Conservation (phyloP, 2,888 invertebrate species). For the Chloromyia formosa region DNA sequence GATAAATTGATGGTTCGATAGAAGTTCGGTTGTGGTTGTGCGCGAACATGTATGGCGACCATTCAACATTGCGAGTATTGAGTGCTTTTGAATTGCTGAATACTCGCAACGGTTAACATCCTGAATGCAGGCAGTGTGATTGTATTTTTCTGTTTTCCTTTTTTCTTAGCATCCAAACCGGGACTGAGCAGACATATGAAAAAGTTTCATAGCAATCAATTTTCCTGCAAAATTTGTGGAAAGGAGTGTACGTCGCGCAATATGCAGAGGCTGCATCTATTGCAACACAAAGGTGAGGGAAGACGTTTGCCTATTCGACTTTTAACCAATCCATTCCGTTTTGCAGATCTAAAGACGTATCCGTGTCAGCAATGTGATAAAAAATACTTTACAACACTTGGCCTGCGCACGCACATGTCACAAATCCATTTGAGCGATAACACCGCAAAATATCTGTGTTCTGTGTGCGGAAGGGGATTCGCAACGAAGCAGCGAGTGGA, state of each 20-base stretch:
- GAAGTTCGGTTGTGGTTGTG: too few relatives aligned
- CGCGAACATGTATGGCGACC: too few relatives aligned
- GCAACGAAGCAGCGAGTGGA: constrained; percentile 49
- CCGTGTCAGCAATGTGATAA: constrained; percentile 54
- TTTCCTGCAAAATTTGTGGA: constrained; percentile 48
- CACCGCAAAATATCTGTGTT: constrained; percentile 51
- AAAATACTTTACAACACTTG: constrained; percentile 54
- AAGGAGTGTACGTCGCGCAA: constrained; percentile 44
- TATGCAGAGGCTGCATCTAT: constrained; percentile 44
- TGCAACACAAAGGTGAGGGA: constrained; percentile 46
- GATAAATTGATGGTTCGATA: too few relatives aligned
- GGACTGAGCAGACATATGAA: constrained; percentile 48
- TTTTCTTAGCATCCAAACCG: background rate
- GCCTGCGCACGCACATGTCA: constrained; percentile 54
- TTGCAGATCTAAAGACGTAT: constrained; percentile 44
- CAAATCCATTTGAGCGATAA: constrained; percentile 52
- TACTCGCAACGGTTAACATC: too few relatives aligned
- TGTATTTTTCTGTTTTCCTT: too few relatives aligned
- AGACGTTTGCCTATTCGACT: background rate
- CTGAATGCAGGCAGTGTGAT: too few relatives aligned
- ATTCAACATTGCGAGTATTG: too few relatives aligned
- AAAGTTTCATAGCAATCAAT: constrained; percentile 48
- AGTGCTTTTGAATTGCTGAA: too few relatives aligned
- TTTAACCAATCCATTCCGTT: background rate
- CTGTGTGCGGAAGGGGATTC: constrained; percentile 49